Conservation (phyloP, 2,797 vertebrate species). For the Sebastes vulpes region DNA sequence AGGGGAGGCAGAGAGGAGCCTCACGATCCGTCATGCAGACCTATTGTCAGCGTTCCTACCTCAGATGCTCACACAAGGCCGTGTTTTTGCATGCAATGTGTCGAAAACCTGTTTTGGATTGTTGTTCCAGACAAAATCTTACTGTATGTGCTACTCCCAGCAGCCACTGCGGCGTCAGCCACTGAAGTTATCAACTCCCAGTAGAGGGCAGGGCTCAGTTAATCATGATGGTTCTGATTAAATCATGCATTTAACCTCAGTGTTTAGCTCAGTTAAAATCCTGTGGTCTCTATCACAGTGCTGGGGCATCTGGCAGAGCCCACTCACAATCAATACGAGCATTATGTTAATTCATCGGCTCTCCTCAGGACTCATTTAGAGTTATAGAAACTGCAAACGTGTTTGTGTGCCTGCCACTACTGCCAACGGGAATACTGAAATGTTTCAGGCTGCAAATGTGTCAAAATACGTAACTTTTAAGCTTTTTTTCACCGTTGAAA, state of each 20-base stretch:
- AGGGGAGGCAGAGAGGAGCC: conserved; percentile 9
- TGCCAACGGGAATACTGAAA: neutral
- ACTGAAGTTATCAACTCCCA: conserved; percentile 1
- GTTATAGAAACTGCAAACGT: conserved; percentile 4
- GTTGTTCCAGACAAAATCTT: neutral
- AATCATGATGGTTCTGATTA: conserved; percentile 60
- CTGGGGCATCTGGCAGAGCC: conserved; percentile 8
- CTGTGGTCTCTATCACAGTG: conserved; percentile 11
- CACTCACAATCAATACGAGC: conserved; percentile 45
- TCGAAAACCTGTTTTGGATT: neutral
- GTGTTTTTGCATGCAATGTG: conserved; percentile 3
- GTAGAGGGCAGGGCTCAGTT: conserved; percentile 9
- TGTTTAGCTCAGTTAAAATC: conserved; percentile 26
- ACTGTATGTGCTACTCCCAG: neutral
- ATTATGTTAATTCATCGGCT: conserved; percentile 26
- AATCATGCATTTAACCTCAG: conserved; percentile 52
- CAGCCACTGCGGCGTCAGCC: neutral
- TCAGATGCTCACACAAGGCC: conserved; percentile 8
- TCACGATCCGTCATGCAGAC: conserved; percentile 17
- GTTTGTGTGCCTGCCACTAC: neutral
- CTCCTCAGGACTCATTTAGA: conserved; percentile 14
- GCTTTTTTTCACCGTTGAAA: neutral
- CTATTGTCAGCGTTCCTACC: conserved; percentile 7
- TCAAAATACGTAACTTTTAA: neutral
- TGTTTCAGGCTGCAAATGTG: neutral